Conservation (phyloP, 2,888 invertebrate genomes). For the Cheilosia scutellata region DNA sequence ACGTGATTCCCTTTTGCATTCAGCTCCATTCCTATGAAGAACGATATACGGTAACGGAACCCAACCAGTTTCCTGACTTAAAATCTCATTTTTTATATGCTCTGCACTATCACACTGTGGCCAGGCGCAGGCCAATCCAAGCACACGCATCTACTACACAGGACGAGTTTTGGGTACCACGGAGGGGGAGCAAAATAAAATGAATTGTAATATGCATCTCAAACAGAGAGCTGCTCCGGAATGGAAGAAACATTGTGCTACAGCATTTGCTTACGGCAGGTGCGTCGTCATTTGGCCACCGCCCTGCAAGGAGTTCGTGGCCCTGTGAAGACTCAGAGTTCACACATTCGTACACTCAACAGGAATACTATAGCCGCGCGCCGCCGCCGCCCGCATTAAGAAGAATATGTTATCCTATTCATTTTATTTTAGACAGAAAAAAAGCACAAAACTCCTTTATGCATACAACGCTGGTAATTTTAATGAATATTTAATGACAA, state of each 20-base stretch:
- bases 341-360: not conserved
- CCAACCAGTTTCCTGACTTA: conserved; percentile 52
- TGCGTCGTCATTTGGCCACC: conserved; percentile 54
- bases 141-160: conserved; percentile 18
- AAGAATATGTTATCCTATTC: conserved; percentile 30
- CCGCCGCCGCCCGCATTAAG: not conserved
- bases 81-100: conserved; percentile 55
- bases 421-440: conserved; percentile 56
- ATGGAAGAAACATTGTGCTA: conserved; percentile 39
- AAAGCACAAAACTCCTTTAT: conserved; percentile 28
- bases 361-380: not conserved
- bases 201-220: conserved; percentile 45
- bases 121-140: conserved; percentile 31
- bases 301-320: conserved; percentile 14
- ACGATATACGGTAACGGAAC: conserved; percentile 32
- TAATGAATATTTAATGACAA: conserved; percentile 75
- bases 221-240: conserved; percentile 29
- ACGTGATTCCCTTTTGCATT: conserved; percentile 71
- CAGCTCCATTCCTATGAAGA: conserved; percentile 20
- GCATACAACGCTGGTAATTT: conserved; percentile 62
- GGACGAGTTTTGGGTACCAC: not conserved
- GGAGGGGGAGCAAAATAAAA: conserved; percentile 10
- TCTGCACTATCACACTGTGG: conserved; percentile 37
- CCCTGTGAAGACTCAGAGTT: not conserved
- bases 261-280: conserved; percentile 55